phyloP scores from a whole-genome alignment of 2,888 invertebrate species.

The Oeneis ivallda region DNA sequence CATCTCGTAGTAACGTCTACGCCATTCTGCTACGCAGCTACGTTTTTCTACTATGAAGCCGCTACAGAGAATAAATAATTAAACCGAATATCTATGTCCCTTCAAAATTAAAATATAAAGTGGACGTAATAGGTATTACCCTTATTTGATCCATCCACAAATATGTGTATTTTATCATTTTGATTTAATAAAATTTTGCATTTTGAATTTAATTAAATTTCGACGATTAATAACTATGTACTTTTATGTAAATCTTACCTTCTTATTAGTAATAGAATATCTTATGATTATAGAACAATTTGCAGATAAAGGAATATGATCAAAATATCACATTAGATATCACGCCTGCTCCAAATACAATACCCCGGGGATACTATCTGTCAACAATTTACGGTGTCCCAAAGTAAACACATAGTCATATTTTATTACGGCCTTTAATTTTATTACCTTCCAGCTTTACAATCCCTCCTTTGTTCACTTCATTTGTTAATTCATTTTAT shows the following conservation, averaged over 20 bases:
- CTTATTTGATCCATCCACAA: neutral
- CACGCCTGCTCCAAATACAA: constrained; percentile 29
- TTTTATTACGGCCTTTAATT: constrained; percentile 29
- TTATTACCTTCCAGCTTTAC: constrained; percentile 65
- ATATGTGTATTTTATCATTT: neutral
- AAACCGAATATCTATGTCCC: neutral
- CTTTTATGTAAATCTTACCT: neutral
- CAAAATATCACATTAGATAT: constrained; percentile 31
- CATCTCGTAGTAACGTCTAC: constrained; percentile 44
- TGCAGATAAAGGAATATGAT: constrained; percentile 17
- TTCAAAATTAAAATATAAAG: neutral
- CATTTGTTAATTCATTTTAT: constrained; percentile 59
- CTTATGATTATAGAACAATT: neutral
- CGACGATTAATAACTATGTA: neutral
- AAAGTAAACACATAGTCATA: constrained; percentile 35
- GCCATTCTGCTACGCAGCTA: constrained; percentile 44
- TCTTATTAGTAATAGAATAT: neutral
- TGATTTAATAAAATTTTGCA: neutral
- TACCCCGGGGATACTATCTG: constrained; percentile 28
- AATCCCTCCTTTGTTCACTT: constrained; percentile 76
- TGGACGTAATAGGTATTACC: neutral
- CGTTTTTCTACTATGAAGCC: constrained; percentile 28
- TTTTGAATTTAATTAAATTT: neutral
- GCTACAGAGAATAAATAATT: constrained; percentile 26
- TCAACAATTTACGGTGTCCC: constrained; percentile 37